Evolutionary conservation across 1,140 invertebrate species (phyloP).

Genomic region (Dendroctonus ponderosae): DNA sequence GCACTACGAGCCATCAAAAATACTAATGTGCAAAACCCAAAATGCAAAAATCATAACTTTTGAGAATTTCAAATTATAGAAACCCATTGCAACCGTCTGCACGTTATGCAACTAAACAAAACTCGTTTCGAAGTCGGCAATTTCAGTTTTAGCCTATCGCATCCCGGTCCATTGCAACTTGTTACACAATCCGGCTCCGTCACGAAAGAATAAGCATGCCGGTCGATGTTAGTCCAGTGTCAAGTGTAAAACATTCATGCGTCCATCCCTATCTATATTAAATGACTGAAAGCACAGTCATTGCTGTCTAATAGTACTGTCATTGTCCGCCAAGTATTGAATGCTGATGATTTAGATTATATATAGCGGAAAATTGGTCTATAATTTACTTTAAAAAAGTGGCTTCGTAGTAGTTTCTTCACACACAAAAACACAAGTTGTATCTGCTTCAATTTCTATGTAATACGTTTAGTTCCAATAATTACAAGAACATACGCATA

Average conservation of each 20-base stretch:
- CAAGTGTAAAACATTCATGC: conserved; percentile 1
- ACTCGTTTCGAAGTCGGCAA: conserved; percentile 22
- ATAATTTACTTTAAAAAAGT: too few species aligned
- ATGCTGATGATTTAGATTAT: too few species aligned
- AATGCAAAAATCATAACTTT: too few species aligned
- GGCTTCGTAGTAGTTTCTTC: too few species aligned
- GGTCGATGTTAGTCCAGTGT: conserved; percentile 7
- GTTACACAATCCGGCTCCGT: conserved; percentile 29
- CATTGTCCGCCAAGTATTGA: not conserved
- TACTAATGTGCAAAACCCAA: too few species aligned
- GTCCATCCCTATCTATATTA: conserved; percentile 5
- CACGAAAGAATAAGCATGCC: conserved; percentile 7
- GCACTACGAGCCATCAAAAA: too few species aligned
- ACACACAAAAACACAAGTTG: too few species aligned
- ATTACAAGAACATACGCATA: too few species aligned
- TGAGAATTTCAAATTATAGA: not conserved
- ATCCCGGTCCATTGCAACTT: conserved; percentile 26
- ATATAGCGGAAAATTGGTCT: too few species aligned
- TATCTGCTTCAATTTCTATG: too few species aligned
- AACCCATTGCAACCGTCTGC: not conserved
- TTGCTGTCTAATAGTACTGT: not conserved
- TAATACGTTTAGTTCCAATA: too few species aligned
- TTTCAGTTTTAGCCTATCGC: conserved; percentile 25
- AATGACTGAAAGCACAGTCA: not conserved
- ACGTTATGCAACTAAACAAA: conserved; percentile 2